phyloP scores from a whole-genome alignment of 1,140 invertebrate species.

The Myzus persicae region DNA sequence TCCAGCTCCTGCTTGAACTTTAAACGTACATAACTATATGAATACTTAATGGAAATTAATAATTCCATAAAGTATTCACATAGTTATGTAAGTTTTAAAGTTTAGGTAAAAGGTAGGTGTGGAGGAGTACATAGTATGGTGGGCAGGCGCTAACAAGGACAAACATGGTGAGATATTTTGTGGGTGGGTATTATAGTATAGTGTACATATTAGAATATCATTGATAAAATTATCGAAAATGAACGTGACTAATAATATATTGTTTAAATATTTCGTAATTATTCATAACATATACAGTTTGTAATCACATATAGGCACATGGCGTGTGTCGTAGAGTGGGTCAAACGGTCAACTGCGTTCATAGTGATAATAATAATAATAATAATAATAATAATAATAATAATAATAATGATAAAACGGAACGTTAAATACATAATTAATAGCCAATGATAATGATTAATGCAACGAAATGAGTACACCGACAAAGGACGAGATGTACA shows the following conservation, averaged over 20 bases:
- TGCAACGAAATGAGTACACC: neutral
- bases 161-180: neutral
- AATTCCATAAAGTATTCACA: constrained; percentile 3
- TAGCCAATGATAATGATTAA: constrained; percentile 28
- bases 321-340: neutral
- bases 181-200: neutral
- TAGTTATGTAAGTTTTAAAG: constrained; percentile 3
- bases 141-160: neutral
- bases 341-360: neutral
- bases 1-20: neutral
- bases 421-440: constrained; percentile 13
- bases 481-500: neutral
- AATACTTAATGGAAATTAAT: constrained; percentile 4
- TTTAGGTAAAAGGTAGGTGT: neutral
- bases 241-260: neutral
- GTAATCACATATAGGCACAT: neutral
- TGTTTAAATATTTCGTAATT: neutral
- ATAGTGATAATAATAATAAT: neutral
- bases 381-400: neutral
- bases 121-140: neutral
- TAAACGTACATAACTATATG: constrained; percentile 1
- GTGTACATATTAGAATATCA: neutral
- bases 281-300: neutral
- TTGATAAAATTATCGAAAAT: neutral
- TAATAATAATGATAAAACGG: neutral